Evolutionary conservation across 2,797 vertebrate genomes (phyloP), one percentile per base, ranked within the genome.

Genomic region (Buceros bicornis): DNA sequence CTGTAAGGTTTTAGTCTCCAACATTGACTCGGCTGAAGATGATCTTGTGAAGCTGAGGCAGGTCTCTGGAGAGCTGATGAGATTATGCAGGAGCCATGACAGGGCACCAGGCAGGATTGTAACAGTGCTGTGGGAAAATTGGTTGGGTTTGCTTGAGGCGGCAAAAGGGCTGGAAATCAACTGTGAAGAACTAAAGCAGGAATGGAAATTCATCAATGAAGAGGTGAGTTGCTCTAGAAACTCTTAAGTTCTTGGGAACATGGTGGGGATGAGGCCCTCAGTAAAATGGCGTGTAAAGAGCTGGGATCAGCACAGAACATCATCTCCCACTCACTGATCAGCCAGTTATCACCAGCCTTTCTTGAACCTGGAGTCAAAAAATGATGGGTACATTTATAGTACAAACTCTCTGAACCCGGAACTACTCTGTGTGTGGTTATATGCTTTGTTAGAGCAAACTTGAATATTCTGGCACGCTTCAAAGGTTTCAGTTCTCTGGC

Each of bases 191-290:
- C 98, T 98, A 51, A 98, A 98, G 43, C 92, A 95, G 35, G 98
- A 99, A 33, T 99, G 99, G 99, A 98, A 97, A 15, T 94, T 98
- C 56, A 94, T 99, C 96, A 98, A 86, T 48, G 96, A 98, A 91
- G 98, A 98, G 69, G 99, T 99, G 96, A 98, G 98, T 82, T 64
- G 19, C 33, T 85, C 31, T 29, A 11, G 11, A 48, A n/a, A 42
- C 35, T 58, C 3, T 28, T 28, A 50, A 19, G 8, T 69, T 20
- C 72, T 8, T 28, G 10, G 16, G 20, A 48, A 53, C 17, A 24
- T 62, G 8, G 12, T 42, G 28, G 42, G 57, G 35, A 40, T 65
- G 66, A 20, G n/a, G 4, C 31, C 54, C 40, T 76, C n/a, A 47
- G 60, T 60, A 66, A 48, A 92, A 37, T 11, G 8, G 6, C 10